Evolutionary conservation across 2,888 invertebrate genomes (phyloP).

Genomic region (Pammene fasciana): DNA sequence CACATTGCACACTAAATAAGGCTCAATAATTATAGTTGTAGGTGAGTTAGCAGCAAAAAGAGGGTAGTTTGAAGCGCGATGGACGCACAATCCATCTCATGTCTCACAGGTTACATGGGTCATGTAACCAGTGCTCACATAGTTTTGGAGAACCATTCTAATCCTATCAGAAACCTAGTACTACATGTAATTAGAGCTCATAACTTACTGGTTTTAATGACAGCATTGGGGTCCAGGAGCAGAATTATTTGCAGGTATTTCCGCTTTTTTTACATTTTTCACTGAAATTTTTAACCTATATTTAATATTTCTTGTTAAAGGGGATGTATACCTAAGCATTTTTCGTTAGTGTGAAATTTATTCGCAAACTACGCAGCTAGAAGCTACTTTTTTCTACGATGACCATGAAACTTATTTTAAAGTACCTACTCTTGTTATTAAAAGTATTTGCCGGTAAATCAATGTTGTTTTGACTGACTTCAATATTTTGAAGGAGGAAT

Average conservation of each 20-base stretch:
- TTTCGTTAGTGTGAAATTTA: too few species aligned
- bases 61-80: constrained; percentile 7
- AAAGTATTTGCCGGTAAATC: too few species aligned
- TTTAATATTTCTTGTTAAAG: constrained; percentile 11
- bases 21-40: background rate
- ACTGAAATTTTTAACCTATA: background rate
- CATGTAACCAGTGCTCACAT: background rate
- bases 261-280: background rate
- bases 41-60: constrained; percentile 2
- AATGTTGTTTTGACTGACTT: too few species aligned
- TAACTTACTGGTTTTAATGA: background rate
- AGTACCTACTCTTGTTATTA: too few species aligned
- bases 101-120: constrained; percentile 5
- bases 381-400: too few species aligned
- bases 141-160: background rate
- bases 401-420: too few species aligned
- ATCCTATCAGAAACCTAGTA: background rate
- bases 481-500: too few species aligned
- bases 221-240: background rate
- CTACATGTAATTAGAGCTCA: background rate
- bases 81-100: constrained; percentile 30
- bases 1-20: background rate
- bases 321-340: too few species aligned
- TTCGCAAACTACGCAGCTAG: too few species aligned
- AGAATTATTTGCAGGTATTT: constrained; percentile 11